phyloP scores from a whole-genome alignment of 2,888 invertebrate genomes.

The Lacanobia oleracea region DNA sequence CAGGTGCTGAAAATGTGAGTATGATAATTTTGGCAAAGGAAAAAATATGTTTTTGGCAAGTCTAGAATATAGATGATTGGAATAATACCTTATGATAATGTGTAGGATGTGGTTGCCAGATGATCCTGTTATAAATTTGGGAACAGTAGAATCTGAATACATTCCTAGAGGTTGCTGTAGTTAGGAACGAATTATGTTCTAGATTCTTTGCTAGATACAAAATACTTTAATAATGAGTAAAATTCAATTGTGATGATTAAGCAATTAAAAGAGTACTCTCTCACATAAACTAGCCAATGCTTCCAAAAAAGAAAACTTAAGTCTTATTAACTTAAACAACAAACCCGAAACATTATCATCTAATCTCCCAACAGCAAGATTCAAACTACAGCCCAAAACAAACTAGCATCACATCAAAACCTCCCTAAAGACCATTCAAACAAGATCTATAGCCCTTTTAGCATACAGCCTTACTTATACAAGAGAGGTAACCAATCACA shows the following conservation, averaged over 20 bases:
- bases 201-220: no score
- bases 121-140: not conserved
- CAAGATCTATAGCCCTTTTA: conserved; percentile 34
- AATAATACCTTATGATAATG: conserved; percentile 18
- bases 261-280: no score
- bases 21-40: conserved; percentile 43
- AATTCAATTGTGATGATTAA: no score
- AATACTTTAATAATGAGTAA: no score
- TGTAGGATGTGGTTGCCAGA: not conserved
- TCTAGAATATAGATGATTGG: conserved; percentile 4
- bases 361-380: conserved; percentile 25
- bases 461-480: conserved; percentile 28
- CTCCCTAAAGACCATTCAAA: conserved; percentile 2
- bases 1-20: conserved; percentile 49
- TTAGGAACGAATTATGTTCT: not conserved
- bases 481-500: conserved; percentile 54
- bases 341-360: conserved; percentile 17
- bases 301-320: not conserved
- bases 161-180: no score
- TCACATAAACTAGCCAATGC: no score
- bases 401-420: not conserved
- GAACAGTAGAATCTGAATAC: not conserved
- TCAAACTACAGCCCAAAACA: conserved; percentile 14
- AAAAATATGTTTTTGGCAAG: conserved; percentile 22
- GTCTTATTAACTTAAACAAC: conserved; percentile 9